Percentiles rank a stretch among this genome's conserved stretches.
These are phyloP conservation scores for Ochropleura plecta DNA, from an alignment of 2,888 invertebrate genomes.

Conservation along the genomic window DNA sequence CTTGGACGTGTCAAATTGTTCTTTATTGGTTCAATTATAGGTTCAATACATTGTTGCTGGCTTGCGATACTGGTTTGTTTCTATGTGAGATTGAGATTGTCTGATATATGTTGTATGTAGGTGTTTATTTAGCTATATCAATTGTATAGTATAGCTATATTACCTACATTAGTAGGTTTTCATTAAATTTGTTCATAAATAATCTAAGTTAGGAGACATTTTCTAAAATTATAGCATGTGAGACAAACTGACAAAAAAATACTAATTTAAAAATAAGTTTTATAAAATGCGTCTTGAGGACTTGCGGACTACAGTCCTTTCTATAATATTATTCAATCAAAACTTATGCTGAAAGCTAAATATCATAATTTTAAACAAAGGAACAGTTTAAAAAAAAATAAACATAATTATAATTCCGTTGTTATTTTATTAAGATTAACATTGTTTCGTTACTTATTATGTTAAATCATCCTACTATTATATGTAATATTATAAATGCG, in stretches of 20 bases:
- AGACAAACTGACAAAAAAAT: not conserved
- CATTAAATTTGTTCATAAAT: not conserved
- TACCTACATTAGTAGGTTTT: not conserved
- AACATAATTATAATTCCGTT: no score
- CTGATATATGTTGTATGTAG: not conserved
- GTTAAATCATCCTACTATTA: no score
- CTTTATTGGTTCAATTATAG: slow-evolving; percentile 51
- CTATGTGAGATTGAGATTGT: not conserved
- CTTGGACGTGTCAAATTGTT: slow-evolving; percentile 51
- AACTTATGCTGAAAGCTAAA: not conserved
- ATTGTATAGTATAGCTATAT: not conserved
- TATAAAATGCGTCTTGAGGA: not conserved
- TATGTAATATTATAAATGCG: no score
- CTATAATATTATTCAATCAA: not conserved
- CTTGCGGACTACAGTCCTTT: not conserved
- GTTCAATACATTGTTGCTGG: slow-evolving; percentile 43
- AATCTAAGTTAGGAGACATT: not conserved
- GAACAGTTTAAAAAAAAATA: no score
- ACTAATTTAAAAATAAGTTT: not conserved
- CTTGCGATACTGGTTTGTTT: slow-evolving; percentile 33
- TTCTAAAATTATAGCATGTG: not conserved
- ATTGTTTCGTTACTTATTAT: no score
- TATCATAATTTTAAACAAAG: not conserved
- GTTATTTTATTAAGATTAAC: no score
- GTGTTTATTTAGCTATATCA: not conserved